Evolutionary conservation across 2,888 invertebrate genomes (phyloP).

Genomic region (Lepas anatifera): DNA sequence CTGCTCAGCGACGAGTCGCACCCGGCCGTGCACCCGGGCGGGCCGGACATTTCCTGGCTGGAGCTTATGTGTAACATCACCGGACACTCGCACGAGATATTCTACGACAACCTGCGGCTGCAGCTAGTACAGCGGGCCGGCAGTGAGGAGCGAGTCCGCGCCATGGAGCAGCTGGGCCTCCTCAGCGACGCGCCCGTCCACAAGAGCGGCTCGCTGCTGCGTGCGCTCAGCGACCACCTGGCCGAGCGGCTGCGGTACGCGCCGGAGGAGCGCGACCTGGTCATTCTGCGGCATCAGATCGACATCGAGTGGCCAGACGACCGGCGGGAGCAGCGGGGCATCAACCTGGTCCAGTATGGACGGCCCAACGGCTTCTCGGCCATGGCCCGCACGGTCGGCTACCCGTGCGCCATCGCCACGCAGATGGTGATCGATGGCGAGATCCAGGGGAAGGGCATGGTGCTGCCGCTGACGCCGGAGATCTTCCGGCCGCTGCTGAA

Average conservation of each 20-base stretch:
- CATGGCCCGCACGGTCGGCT: conserved; percentile 89
- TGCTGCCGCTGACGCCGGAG: conserved; percentile 80
- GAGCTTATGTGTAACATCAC: conserved; percentile 73
- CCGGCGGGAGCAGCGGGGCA: conserved; percentile 60
- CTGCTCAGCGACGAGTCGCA: conserved; percentile 73
- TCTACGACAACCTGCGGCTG: conserved; percentile 82
- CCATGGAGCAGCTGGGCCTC: conserved; percentile 74
- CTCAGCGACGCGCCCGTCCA: conserved; percentile 67
- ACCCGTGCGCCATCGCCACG: conserved; percentile 87
- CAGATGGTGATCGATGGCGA: conserved; percentile 75
- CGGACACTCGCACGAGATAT: conserved; percentile 74
- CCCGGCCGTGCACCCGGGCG: conserved; percentile 83
- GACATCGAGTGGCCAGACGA: conserved; percentile 86
- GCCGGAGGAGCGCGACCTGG: conserved; percentile 79
- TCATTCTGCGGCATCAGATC: conserved; percentile 86
- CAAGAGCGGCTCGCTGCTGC: conserved; percentile 75
- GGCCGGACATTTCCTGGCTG: conserved; percentile 91
- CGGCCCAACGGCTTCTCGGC: conserved; percentile 66
- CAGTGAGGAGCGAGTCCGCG: conserved; percentile 45
- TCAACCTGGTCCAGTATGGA: conserved; percentile 41
- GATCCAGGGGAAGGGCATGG: conserved; percentile 87
- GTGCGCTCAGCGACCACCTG: conserved; percentile 82
- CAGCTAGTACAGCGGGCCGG: conserved; percentile 70
- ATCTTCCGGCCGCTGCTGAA: conserved; percentile 87
- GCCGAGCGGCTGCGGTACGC: conserved; percentile 66